Evolutionary conservation across 2,888 invertebrate genomes (phyloP).

Genomic region (Clivina fossor): DNA sequence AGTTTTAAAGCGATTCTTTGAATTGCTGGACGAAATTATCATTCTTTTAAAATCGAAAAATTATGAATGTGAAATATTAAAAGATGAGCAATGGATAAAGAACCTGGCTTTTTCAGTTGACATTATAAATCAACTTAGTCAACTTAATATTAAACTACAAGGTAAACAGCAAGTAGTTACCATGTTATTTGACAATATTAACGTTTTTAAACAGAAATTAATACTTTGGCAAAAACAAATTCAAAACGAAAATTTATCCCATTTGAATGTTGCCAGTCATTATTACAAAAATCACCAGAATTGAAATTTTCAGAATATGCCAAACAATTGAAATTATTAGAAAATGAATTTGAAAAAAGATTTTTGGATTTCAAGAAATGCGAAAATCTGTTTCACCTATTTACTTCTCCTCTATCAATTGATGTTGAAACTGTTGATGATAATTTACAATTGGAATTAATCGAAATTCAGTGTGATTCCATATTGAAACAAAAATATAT

Average conservation of each 20-base stretch:
- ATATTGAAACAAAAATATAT: constrained; percentile 36
- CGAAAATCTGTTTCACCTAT: constrained; percentile 33
- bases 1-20: constrained; percentile 36
- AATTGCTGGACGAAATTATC: constrained; percentile 12
- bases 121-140: constrained; percentile 20
- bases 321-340: constrained; percentile 11
- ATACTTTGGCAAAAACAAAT: constrained; percentile 19
- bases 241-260: constrained; percentile 18
- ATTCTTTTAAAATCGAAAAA: background rate
- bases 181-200: constrained; percentile 23
- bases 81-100: constrained; percentile 25
- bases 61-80: constrained; percentile 25
- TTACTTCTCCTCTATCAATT: constrained; percentile 35
- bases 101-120: constrained; percentile 24
- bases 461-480: constrained; percentile 37
- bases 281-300: constrained; percentile 11
- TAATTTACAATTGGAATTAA: constrained; percentile 34
- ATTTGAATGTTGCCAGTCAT: constrained; percentile 10
- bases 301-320: too few relatives aligned
- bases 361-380: constrained; percentile 33
- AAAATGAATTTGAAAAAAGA: constrained; percentile 23
- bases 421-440: constrained; percentile 29
- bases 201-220: constrained; percentile 23
- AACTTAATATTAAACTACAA: constrained; percentile 27
- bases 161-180: constrained; percentile 19